Percentiles rank a stretch among this genome's conserved stretches.
Evolutionary conservation across 1,140 invertebrate genomes (phyloP).

Genomic region (Solenopsis invicta): DNA sequence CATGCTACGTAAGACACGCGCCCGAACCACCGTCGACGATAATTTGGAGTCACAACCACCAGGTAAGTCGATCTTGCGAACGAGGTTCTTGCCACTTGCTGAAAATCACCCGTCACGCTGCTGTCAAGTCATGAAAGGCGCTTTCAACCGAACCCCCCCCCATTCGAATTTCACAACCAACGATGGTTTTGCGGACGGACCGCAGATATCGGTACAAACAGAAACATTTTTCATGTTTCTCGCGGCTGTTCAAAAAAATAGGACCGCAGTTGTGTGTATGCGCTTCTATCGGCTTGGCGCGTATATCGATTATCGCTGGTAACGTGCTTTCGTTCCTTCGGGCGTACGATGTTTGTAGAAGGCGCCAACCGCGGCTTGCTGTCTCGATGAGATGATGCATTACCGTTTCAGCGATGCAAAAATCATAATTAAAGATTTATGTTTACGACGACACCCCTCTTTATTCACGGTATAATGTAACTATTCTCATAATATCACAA

Average conservation of each 20-base stretch:
- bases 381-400: slow-evolving; percentile 26
- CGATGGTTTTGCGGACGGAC: neutral
- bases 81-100: neutral
- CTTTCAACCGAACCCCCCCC: slow-evolving; percentile 22
- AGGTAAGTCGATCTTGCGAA: slow-evolving; percentile 86
- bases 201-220: slow-evolving; percentile 22
- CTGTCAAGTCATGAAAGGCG: neutral
- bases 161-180: slow-evolving; percentile 32
- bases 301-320: slow-evolving; percentile 47
- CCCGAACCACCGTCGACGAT: slow-evolving; percentile 93
- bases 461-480: neutral
- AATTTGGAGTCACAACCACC: slow-evolving; percentile 93
- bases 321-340: slow-evolving; percentile 17
- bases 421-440: neutral
- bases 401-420: neutral
- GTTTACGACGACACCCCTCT: neutral
- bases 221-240: slow-evolving; percentile 61
- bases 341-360: slow-evolving; percentile 42
- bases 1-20: slow-evolving; percentile 93
- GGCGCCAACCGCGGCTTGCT: slow-evolving; percentile 22
- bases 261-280: neutral
- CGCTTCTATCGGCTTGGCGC: neutral
- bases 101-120: slow-evolving; percentile 32
- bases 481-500: neutral
- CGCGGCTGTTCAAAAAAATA: slow-evolving; percentile 38